Evolutionary conservation across 2,113 vertebrate genomes (phyloP).

Genomic region (Calyptommatus sinebrachiatus): DNA sequence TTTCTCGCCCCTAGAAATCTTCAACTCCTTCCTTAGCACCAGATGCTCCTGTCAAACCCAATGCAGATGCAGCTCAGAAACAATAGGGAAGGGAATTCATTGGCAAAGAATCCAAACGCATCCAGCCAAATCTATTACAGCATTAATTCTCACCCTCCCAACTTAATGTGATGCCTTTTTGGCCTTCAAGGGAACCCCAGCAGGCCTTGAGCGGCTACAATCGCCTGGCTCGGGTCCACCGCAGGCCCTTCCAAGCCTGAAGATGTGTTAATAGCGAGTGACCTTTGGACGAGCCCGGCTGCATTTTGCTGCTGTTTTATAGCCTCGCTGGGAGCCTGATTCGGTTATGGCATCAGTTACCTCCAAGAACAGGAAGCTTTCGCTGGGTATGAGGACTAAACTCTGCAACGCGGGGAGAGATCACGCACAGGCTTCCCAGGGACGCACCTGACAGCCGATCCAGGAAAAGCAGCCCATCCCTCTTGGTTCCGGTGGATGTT

Average conservation of each 20-base stretch:
- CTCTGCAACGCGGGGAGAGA: neutral
- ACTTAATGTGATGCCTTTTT: constrained; percentile 51
- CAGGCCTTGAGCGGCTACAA: constrained; percentile 53
- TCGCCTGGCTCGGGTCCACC: constrained; percentile 52
- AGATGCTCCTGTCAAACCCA: constrained; percentile 15
- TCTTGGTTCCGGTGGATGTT: neutral
- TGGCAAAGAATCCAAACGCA: constrained; percentile 46
- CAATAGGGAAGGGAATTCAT: constrained; percentile 38
- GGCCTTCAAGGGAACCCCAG: constrained; percentile 54
- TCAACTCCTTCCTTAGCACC: neutral
- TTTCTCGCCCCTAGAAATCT: neutral
- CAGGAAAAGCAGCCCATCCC: neutral
- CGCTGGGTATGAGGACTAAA: neutral
- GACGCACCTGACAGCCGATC: neutral
- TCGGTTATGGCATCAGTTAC: constrained; percentile 22
- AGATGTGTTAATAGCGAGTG: constrained; percentile 55
- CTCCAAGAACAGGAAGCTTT: constrained; percentile 23
- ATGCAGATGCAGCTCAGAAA: constrained; percentile 40
- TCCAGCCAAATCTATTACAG: constrained; percentile 49
- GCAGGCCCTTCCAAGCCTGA: constrained; percentile 38
- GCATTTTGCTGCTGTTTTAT: constrained; percentile 34
- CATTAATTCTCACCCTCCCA: constrained; percentile 45
- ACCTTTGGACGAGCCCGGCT: constrained; percentile 38
- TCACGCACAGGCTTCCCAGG: neutral
- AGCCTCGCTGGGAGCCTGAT: neutral